Evolutionary conservation across 2,888 invertebrate species (phyloP).

Genomic region (Thymelicus acteon): DNA sequence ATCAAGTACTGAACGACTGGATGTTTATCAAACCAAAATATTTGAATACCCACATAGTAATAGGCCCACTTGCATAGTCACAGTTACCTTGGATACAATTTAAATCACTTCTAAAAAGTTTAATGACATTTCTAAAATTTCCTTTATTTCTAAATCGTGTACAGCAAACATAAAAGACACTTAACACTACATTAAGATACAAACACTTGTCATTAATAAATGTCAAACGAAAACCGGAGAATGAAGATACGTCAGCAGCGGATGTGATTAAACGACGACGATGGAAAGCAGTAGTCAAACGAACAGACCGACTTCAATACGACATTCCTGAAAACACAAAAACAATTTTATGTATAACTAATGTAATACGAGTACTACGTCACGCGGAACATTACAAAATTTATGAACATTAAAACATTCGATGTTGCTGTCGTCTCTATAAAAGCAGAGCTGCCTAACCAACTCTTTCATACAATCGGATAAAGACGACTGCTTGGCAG

Average conservation of each 20-base stretch:
- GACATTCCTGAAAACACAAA: constrained; percentile 55
- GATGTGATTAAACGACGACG: constrained; percentile 60
- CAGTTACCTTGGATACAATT: constrained; percentile 5
- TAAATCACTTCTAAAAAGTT: constrained; percentile 24
- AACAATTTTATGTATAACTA: constrained; percentile 40
- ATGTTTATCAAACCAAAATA: background rate
- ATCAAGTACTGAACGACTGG: constrained; percentile 9
- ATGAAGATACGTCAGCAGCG: constrained; percentile 52
- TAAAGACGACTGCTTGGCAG: background rate
- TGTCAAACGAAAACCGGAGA: constrained; percentile 46
- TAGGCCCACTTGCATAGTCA: background rate
- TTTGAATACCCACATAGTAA: background rate
- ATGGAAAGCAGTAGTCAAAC: constrained; percentile 60
- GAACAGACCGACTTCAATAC: constrained; percentile 53
- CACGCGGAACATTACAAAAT: background rate
- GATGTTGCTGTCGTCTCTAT: background rate
- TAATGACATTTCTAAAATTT: constrained; percentile 42
- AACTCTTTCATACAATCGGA: background rate
- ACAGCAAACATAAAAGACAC: constrained; percentile 64
- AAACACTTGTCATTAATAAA: constrained; percentile 54
- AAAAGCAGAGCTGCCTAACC: background rate
- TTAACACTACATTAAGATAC: constrained; percentile 69
- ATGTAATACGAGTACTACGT: background rate
- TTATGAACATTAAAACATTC: constrained; percentile 1
- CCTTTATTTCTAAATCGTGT: constrained; percentile 61